Base-by-base conservation (phyloP, 2,888 invertebrate species). In the Himalopsyche kuldschensis region DNA sequence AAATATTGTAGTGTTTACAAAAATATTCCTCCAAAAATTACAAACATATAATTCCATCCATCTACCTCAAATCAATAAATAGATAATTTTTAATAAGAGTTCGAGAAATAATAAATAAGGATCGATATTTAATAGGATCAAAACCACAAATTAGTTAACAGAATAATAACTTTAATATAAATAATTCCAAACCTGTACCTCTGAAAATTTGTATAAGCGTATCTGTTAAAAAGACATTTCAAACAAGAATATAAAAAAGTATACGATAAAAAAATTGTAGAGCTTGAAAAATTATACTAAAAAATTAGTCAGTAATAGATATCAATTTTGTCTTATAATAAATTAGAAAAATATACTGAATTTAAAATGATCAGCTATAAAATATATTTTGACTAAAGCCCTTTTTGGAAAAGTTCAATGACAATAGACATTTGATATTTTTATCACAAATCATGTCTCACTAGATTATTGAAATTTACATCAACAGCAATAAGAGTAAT, bases 21-120 rank as follows among this genome's bases (percentile, higher is more conserved):
- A 84, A 84, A 85, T 86, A 87, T 86, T 87, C 87, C 86, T 86
- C 83, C 85, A 85, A 86, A 85, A 85, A 82, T 81, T 85, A 85
- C 85, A 87, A 87, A 86, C 86, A 82, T 88, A 87, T 88, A 92
- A 94, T 94, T 94, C 94, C 94, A 94, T 94, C 94, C 94, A 93
- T 92, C 94, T 94, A 94, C 94, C 94, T 94, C 94, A 94, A 92
- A 92, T 92, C 91, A 91, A 91, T 92, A 91, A 91, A 91, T 92
- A 92, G 91, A 92, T 85, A 84, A 82, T 85, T 78, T 85, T 83
- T 82, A 82, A 82, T 83, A 77, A 46, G 77, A 80, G 80, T 32
- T 81, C 79, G 69, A 80, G 63, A 55, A 79, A 78, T 84, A 81
- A 81, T 69, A 77, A 80, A 69, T 69, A 69, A 69, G 75, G 35